phyloP scores from a whole-genome alignment of 2,113 vertebrate species.

The Puffinus mauretanicus region DNA sequence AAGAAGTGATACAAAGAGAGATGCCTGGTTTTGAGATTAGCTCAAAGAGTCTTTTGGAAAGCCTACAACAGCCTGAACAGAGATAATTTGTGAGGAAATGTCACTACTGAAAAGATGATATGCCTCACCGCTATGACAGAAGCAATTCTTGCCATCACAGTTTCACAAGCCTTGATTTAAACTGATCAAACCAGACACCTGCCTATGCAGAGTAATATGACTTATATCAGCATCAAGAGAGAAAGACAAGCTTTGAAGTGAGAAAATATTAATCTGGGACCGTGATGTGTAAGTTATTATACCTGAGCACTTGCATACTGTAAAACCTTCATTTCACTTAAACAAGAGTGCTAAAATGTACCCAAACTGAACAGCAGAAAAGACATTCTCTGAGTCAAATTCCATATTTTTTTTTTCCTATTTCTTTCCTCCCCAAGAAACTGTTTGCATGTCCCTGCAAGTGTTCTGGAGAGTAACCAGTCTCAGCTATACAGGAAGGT shows the following conservation, averaged over 20 bases:
- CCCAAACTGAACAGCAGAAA: neutral
- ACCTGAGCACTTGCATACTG: conserved; percentile 18
- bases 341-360: conserved; percentile 38
- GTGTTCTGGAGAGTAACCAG: neutral
- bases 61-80: neutral
- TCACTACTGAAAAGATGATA: conserved; percentile 43
- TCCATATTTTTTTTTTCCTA: neutral
- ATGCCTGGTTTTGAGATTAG: conserved; percentile 39
- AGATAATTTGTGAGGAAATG: conserved; percentile 42
- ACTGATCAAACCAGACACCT: conserved; percentile 55
- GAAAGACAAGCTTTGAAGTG: conserved; percentile 55
- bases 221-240: conserved; percentile 39
- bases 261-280: conserved; percentile 48
- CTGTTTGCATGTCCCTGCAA: neutral
- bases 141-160: conserved; percentile 28
- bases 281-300: conserved; percentile 7
- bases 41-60: conserved; percentile 49
- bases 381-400: neutral
- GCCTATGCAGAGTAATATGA: conserved; percentile 24
- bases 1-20: neutral
- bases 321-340: conserved; percentile 38
- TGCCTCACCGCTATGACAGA: neutral
- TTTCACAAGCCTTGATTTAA: conserved; percentile 58
- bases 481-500: neutral
- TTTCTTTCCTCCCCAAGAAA: neutral